A percentile compares a stretch with the other conserved stretches of the same genome.
Conservation (phyloP, 2,888 invertebrate genomes). For the Choristoneura rosaceana region DNA sequence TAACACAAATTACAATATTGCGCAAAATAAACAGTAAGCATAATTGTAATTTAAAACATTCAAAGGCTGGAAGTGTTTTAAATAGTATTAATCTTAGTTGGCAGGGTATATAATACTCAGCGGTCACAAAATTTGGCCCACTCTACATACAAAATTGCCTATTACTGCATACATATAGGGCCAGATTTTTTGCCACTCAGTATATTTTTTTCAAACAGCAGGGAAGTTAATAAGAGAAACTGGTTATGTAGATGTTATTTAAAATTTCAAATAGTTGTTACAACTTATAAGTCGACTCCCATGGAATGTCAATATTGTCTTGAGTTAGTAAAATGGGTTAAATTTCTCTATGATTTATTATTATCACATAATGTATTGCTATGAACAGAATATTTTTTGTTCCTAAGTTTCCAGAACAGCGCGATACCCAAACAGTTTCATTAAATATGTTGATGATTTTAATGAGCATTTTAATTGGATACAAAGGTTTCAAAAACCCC, state of each 20-base stretch:
- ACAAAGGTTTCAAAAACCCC: conserved; percentile 28
- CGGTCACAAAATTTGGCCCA: too few species aligned
- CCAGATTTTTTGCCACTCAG: too few species aligned
- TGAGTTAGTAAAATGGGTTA: conserved; percentile 36
- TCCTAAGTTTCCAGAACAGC: neutral
- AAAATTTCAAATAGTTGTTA: neutral
- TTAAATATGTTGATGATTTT: neutral
- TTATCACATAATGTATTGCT: conserved; percentile 30
- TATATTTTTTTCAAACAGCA: neutral
- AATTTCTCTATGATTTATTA: conserved; percentile 16
- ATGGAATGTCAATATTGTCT: conserved; percentile 72
- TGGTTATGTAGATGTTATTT: neutral
- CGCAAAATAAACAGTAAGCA: neutral
- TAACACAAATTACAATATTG: neutral
- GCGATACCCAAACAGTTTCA: neutral
- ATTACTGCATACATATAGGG: too few species aligned
- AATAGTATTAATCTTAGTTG: neutral
- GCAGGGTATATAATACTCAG: neutral
- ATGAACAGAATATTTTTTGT: conserved; percentile 5
- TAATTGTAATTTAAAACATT: neutral
- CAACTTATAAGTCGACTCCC: conserved; percentile 30
- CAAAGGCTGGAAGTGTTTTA: neutral
- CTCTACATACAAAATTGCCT: too few species aligned
- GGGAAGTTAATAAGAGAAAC: neutral
- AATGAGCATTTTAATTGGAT: neutral